Percentiles rank a stretch among this genome's conserved stretches.
Conservation (phyloP, 1,140 invertebrate species). For the Drosophila mojavensis region DNA sequence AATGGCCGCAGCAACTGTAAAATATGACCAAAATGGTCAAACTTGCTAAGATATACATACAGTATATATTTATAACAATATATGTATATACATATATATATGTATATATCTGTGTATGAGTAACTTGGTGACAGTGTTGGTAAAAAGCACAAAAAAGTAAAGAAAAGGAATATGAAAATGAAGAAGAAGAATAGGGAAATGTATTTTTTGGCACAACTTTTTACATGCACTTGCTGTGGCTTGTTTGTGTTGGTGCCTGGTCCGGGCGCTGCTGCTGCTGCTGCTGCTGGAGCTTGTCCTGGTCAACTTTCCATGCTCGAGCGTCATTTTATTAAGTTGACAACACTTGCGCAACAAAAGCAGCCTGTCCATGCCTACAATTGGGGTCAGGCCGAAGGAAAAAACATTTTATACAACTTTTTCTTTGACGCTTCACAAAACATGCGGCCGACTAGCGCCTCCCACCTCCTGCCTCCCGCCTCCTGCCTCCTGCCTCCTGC, state of each 20-base stretch:
- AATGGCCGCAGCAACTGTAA: slow-evolving; percentile 70
- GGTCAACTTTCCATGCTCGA: slow-evolving; percentile 80
- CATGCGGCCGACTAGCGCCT: not conserved
- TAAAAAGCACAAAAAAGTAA: slow-evolving; percentile 42
- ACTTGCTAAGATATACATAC: slow-evolving; percentile 34
- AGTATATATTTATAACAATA: slow-evolving; percentile 21
- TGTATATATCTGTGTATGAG: slow-evolving; percentile 13
- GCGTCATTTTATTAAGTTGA: slow-evolving; percentile 79
- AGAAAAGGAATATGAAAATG: too few species aligned
- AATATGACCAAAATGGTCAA: slow-evolving; percentile 62
- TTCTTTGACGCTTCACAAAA: slow-evolving; percentile 25
- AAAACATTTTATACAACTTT: slow-evolving; percentile 52
- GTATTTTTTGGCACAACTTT: slow-evolving; percentile 78
- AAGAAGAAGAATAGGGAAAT: slow-evolving; percentile 54
- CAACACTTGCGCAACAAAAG: slow-evolving; percentile 67
- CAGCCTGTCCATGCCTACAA: slow-evolving; percentile 43
- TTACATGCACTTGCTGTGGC: slow-evolving; percentile 62
- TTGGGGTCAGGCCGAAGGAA: slow-evolving; percentile 41
- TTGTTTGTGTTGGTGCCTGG: slow-evolving; percentile 35
- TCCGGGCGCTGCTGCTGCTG: slow-evolving; percentile 9
- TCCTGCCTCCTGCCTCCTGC: not conserved
- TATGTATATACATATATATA: not conserved
- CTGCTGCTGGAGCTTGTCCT: slow-evolving; percentile 21
- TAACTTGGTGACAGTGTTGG: slow-evolving; percentile 35
- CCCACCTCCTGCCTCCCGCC: slow-evolving; percentile 1